A percentile compares a stretch with the other conserved stretches of the same genome.
Evolutionary conservation across 2,888 invertebrate species (phyloP).

Genomic region (Scelioninae gen. 1): DNA sequence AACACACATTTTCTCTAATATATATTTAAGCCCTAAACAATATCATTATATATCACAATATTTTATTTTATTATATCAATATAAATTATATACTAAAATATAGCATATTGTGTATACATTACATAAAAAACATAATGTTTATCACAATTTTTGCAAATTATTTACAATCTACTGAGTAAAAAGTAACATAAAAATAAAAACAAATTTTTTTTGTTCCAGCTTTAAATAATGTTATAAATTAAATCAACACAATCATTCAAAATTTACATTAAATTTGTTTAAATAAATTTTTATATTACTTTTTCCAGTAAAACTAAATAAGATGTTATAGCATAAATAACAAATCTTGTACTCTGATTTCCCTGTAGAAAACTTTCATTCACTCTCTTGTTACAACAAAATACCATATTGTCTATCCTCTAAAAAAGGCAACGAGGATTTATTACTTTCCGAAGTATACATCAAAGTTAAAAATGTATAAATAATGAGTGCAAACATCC

Average conservation of each 20-base stretch:
- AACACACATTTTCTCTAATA: background rate
- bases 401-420: slow-evolving; percentile 24
- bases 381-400: slow-evolving; percentile 22
- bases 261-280: too few relatives aligned
- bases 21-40: background rate
- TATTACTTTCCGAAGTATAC: slow-evolving; percentile 2
- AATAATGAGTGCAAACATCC: slow-evolving; percentile 2
- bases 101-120: background rate
- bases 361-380: background rate
- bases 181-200: too few relatives aligned
- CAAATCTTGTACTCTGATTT: background rate
- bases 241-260: too few relatives aligned
- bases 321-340: background rate
- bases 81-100: background rate
- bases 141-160: background rate
- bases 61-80: background rate
- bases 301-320: background rate
- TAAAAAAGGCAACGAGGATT: slow-evolving; percentile 17
- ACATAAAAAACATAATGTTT: too few relatives aligned
- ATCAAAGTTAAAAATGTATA: slow-evolving; percentile 10
- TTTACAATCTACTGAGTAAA: background rate
- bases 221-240: too few relatives aligned
- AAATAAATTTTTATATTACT: background rate
- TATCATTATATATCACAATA: slow-evolving; percentile 1
- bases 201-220: too few relatives aligned